A percentile compares a stretch with the other conserved stretches of the same genome.
Conservation (phyloP, 2,797 vertebrate genomes). For the Acrossocheilus wenchowensis region DNA sequence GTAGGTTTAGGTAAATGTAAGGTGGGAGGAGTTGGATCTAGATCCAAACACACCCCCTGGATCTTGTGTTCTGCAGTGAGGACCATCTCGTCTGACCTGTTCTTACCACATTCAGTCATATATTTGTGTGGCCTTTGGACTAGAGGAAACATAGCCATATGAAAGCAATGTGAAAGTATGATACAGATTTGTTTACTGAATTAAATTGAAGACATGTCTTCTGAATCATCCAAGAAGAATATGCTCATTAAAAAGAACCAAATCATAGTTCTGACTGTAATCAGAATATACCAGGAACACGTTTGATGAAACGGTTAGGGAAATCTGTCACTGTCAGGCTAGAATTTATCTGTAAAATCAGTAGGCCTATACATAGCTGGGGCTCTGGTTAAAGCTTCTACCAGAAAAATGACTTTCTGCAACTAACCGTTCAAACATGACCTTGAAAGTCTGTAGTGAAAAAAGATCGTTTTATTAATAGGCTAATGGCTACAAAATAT, state of each 20-base stretch:
- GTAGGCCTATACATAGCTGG: no score
- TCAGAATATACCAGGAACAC: background rate
- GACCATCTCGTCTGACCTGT: background rate
- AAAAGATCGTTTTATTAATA: background rate
- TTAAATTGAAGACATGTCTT: background rate
- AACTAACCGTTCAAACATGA: background rate
- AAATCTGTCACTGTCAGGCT: background rate
- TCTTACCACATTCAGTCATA: background rate
- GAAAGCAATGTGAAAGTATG: background rate
- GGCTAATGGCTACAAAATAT: background rate
- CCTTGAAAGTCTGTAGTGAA: background rate
- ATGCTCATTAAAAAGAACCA: background rate
- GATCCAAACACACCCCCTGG: no score
- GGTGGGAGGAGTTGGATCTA: no score
- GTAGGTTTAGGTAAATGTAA: no score
- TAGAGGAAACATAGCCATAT: background rate
- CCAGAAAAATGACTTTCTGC: background rate
- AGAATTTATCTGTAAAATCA: background rate
- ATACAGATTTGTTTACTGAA: background rate
- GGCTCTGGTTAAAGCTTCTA: background rate
- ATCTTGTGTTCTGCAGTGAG: no score
- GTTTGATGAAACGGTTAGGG: background rate
- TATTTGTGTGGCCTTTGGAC: background rate
- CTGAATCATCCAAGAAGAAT: background rate
- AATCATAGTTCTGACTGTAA: background rate